A percentile compares a stretch with the other conserved stretches of the same genome.
phyloP scores from a whole-genome alignment of 2,113 vertebrate species.

The Gopherus evgoodei region DNA sequence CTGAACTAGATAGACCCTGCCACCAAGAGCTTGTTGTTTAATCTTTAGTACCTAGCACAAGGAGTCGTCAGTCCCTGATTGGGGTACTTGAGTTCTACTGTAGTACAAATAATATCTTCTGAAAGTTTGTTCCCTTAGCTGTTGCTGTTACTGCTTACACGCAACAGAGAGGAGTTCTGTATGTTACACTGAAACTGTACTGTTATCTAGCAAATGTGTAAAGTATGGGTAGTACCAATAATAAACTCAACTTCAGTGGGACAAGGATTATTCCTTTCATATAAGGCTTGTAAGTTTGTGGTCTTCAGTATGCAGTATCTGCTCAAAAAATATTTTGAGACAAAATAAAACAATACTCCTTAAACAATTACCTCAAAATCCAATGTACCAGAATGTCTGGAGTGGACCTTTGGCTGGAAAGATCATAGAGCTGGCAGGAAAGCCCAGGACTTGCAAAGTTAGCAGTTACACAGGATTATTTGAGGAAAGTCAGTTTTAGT shows the following conservation, averaged over 20 bases:
- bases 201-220: neutral
- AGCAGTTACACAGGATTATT: neutral
- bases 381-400: neutral
- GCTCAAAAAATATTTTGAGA: neutral
- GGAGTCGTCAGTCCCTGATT: neutral
- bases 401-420: neutral
- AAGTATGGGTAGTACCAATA: neutral
- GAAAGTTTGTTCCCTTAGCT: neutral
- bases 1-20: neutral
- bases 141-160: fast-evolving
- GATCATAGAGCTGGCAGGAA: neutral
- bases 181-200: fast-evolving
- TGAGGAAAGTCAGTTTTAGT: constrained; percentile 24
- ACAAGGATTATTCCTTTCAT: no score
- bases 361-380: neutral
- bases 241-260: neutral
- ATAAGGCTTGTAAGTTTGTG: no score
- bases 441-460: neutral
- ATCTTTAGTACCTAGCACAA: neutral
- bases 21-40: neutral
- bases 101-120: fast-evolving
- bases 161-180: neutral
- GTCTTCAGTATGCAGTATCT: neutral
- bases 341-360: neutral
- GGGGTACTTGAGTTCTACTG: neutral